Evolutionary conservation across 2,797 vertebrate species (phyloP), one percentile per base, ranked within the genome.

Genomic region (Corythornis leucogaster): DNA sequence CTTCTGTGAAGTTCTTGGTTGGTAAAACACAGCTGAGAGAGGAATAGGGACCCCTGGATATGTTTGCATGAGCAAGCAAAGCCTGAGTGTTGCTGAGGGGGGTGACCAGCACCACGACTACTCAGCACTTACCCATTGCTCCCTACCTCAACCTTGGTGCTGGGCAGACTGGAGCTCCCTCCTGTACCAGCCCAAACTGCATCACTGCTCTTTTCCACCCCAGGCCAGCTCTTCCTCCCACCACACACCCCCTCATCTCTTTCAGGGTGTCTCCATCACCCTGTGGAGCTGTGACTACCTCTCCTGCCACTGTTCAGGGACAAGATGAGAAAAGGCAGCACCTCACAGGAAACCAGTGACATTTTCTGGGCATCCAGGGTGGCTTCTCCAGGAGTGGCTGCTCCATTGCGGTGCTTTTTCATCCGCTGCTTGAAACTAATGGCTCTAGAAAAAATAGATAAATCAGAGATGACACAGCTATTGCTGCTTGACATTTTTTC

Each of bases 401-500:
- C 59, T 91, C 67, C 1, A 0, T 22, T 74, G 48, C 4, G 2
- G 63, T 74, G 71, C 33, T 90, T 91, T 93, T 92, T 88, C 61
- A 77, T 92, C 92, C 0, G 0, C 83, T 77, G 86, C 86, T 92
- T 92, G 75, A 95, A 89, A 93, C 88, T 94, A 95, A 93, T 89
- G 71, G 75, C 53, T 93, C 68, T 80, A 89, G 90, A 89, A 92
- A 92, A 92, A 94, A 95, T 15, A 94, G 93, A 95, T 96, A 95
- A 95, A 96, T 94, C 94, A 94, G 93, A 90, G 84, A 84, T 85
- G 90, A 90, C 92, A 94, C 33, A 82, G 86, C 68, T 90, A 82
- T 85, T 90, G 93, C 84, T 85, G 57, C 57, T 82, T 89, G 90
- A 85, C 88, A 74, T 89, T 94, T 95, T 95, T 96, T 95, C 93